These are phyloP conservation scores for Peromyscus californicus DNA, from an alignment of 2,113 vertebrate genomes.

Conservation along the genomic window DNA sequence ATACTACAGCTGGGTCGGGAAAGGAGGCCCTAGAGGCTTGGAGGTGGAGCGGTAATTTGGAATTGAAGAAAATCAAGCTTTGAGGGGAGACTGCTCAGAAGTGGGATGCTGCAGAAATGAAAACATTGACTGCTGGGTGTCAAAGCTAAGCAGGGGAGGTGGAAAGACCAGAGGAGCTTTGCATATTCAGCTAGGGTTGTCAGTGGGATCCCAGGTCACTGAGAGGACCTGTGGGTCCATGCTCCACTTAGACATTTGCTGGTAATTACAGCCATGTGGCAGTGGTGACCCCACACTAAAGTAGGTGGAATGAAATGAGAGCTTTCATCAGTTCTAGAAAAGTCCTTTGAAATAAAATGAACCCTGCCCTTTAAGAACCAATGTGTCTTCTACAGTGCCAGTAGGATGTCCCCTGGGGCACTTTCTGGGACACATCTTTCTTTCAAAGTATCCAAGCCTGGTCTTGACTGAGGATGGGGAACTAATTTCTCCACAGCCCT, in stretches of 20 bases:
- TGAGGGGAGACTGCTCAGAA: neutral
- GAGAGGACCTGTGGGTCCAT: constrained; percentile 11
- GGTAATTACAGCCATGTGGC: neutral
- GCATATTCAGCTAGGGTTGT: neutral
- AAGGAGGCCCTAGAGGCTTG: neutral
- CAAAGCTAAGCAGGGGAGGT: neutral
- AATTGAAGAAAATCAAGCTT: neutral
- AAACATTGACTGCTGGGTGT: neutral
- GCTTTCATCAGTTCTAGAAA: neutral
- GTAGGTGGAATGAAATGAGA: neutral
- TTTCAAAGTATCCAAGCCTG: neutral
- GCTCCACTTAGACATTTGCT: constrained; percentile 30
- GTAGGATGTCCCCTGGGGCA: neutral
- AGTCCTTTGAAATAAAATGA: neutral
- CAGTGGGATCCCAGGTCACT: neutral
- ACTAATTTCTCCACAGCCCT: neutral
- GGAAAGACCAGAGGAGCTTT: neutral
- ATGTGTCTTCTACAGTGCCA: neutral
- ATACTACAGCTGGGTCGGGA: neutral
- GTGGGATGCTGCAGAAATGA: neutral
- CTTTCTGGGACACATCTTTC: neutral
- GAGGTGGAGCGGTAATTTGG: neutral
- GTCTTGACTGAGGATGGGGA: neutral
- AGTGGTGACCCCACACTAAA: neutral
- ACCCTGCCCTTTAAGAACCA: neutral